Evolutionary conservation across 2,888 invertebrate genomes (phyloP).

Genomic region (Nephrotoma flavescens): DNA sequence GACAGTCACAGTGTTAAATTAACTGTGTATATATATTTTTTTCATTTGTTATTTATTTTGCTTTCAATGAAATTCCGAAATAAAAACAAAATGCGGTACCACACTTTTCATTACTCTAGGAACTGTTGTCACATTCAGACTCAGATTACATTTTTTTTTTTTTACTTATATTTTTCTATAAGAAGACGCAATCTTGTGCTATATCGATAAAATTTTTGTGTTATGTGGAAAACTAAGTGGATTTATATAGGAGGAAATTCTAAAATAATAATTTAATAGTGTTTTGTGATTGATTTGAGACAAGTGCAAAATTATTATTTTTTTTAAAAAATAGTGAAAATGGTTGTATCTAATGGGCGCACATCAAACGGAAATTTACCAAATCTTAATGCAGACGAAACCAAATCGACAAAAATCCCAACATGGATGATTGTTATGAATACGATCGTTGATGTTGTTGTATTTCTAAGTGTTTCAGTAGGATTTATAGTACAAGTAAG

Average conservation of each 20-base stretch:
- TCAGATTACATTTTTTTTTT: neutral
- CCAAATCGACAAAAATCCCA: neutral
- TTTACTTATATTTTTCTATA: neutral
- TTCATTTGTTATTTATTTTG: neutral
- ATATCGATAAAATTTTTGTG: neutral
- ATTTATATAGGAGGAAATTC: neutral
- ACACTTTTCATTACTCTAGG: neutral
- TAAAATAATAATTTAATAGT: neutral
- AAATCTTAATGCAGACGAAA: neutral
- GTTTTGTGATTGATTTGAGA: neutral
- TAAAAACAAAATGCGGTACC: neutral
- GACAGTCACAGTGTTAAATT: neutral
- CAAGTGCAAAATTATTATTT: neutral
- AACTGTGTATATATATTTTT: neutral
- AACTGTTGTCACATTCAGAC: neutral
- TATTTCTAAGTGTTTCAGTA: neutral
- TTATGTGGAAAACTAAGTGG: neutral
- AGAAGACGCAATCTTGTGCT: neutral
- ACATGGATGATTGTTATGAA: neutral
- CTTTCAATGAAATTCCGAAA: neutral
- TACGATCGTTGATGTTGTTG: neutral
- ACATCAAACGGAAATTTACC: neutral
- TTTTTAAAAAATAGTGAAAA: neutral
- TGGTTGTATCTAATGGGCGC: neutral
- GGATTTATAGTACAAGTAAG: constrained; percentile 1